Evolutionary conservation across 2,888 invertebrate genomes (phyloP), one percentile per base, ranked within the genome.

Genomic region (Cinara cedri): DNA sequence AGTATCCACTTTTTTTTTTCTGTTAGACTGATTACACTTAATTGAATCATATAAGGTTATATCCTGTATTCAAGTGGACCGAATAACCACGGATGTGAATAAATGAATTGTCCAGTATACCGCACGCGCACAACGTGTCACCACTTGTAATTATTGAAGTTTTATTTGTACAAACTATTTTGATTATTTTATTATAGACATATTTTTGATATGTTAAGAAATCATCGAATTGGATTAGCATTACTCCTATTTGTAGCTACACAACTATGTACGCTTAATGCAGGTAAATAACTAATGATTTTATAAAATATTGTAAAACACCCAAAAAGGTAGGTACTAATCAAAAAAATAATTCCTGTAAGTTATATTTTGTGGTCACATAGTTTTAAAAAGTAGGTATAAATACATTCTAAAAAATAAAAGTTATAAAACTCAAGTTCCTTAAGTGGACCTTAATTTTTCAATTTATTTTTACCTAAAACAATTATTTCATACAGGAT

Each of bases 11-110:
- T 34, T 54, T 3, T 70, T n/a, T 34, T 10, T 72, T 44, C 6
- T 34, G 54, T 65, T 54, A 54, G 42, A 55, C 51, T 68, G 78
- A 70, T 78, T 70, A 60, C 21, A n/a, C 26, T 78, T 26, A 78
- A 78, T 78, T 78, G 21, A 60, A 42, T 78, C 49, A 34, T 68
- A 60, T 68, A 62, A 26, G 19, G 55, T 66, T 42, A 9, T 70
- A 70, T 78, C 70, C 70, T 78, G 70, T 70, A 51, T 51, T 68
- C 34, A 78, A 78, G 70, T 78, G 78, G 42, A 68, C 68, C n/a
- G 13, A 63, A 21, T 44, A 51, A 51, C 42, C 21, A 54, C 13
- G 42, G 42, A 42, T 42, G 24, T 14, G 42, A 13, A 3, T 10
- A 44, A 54, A 42, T 42, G 21, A 51, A 65, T 75, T 54, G 63